phyloP scores from a whole-genome alignment of 2,888 invertebrate species.

The Byasa hedistus region DNA sequence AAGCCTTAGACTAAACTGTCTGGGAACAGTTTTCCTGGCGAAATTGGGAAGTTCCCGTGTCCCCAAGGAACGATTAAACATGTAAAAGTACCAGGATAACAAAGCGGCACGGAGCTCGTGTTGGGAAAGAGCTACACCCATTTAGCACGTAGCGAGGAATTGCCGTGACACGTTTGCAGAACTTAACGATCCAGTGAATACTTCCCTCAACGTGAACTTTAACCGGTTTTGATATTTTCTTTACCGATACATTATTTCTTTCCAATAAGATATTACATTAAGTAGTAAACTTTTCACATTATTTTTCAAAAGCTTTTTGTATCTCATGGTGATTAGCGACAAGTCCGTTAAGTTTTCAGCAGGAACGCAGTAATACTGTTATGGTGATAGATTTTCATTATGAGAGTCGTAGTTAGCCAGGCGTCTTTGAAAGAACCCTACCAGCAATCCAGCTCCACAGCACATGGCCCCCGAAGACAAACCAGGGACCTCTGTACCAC shows the following conservation, averaged over 20 bases:
- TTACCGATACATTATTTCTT: not conserved
- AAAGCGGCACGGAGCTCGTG: constrained; percentile 62
- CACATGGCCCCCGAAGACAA: too few species aligned
- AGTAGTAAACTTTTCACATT: too few species aligned
- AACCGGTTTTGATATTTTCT: constrained; percentile 33
- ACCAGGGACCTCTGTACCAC: too few species aligned
- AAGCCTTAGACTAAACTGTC: not conserved
- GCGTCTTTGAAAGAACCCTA: too few species aligned
- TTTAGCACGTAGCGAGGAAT: constrained; percentile 73
- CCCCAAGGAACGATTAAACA: constrained; percentile 74
- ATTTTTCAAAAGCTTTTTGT: too few species aligned
- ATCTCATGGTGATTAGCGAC: too few species aligned
- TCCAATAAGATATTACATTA: not conserved
- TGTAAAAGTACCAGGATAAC: constrained; percentile 76
- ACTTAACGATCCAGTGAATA: constrained; percentile 62
- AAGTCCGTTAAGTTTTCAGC: too few species aligned
- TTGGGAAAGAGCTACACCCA: constrained; percentile 58
- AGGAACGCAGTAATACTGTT: too few species aligned
- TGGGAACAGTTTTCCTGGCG: constrained; percentile 7
- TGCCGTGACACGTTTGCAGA: constrained; percentile 68
- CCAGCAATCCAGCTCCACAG: too few species aligned
- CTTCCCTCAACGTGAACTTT: constrained; percentile 32
- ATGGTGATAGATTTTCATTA: too few species aligned
- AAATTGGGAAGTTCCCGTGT: constrained; percentile 36
- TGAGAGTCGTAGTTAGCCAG: too few species aligned